Base-by-base conservation (phyloP, 2,113 vertebrate genomes). In the Vidua chalybeata region DNA sequence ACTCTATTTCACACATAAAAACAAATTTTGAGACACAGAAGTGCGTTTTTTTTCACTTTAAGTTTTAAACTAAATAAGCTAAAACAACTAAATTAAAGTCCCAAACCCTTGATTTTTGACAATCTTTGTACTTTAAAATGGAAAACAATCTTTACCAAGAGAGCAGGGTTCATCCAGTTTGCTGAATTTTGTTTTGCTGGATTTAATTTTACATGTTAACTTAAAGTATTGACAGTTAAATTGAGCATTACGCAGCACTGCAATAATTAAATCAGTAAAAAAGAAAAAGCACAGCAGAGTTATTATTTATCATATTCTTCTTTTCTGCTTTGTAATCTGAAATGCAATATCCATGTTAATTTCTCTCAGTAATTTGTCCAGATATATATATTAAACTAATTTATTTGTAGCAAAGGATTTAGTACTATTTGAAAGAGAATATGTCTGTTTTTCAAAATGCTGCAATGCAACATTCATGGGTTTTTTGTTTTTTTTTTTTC, bases 1-100 rank as follows among this genome's bases (percentile, higher is more conserved):
- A 48, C 13, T 67, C 5, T 48, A 33, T 55, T 72, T 37, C 22
- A 37, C 16, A 33, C 14, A 15, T 2, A 28, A 13, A 2, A 45
- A 39, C 56, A 13, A 1, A 28, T n/a, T 9, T 9, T 2, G 8
- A 21, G 9, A 33, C 3, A 28, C 3, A 45, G 27, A 54, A 13
- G 1, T n/a, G 6, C 27, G 3, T 0, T 14, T 37, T 51, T 51
- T 78, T 67, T 46, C 6, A 67, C 11, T 56, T 46, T 19, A 66
- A 48, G 4, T 7, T 18, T 58, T 45, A 59, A 69, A 66, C 8
- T 27, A 30, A 67, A 51, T 43, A 64, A 46, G 4, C 3, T 15
- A 52, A 7, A 63, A n/a, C 6, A 77, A 62, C 11, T 43, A 52
- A 58, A 33, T 46, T 41, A 22, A 43, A 37, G 23, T 16, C 24